phyloP scores from a whole-genome alignment of 2,888 invertebrate species.

The Drymonia ruficornis region DNA sequence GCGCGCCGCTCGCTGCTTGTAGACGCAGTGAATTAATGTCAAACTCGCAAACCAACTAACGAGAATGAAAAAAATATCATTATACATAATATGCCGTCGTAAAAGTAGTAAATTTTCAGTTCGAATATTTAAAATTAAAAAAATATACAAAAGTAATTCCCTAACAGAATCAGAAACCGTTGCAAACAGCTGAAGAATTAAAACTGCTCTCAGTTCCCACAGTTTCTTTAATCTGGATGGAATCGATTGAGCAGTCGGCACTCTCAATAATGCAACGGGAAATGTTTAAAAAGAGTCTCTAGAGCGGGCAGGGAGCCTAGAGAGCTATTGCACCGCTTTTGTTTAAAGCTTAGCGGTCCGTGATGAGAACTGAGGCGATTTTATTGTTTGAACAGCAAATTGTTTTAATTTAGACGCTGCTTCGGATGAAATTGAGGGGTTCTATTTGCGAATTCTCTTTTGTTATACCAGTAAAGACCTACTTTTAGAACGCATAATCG shows the following conservation, averaged over 20 bases:
- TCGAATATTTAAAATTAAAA: no score
- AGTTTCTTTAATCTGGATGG: constrained; percentile 41
- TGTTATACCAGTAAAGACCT: no score
- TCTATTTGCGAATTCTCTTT: background rate
- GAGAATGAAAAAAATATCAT: no score
- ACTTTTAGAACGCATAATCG: no score
- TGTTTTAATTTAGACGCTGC: background rate
- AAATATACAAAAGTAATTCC: no score
- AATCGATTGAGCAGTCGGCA: constrained; percentile 54
- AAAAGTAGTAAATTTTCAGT: no score
- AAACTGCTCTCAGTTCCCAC: constrained; percentile 24
- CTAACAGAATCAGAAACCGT: background rate
- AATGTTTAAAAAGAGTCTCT: constrained; percentile 62
- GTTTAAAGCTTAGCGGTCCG: constrained; percentile 27
- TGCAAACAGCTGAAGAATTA: constrained; percentile 36
- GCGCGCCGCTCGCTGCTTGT: no score
- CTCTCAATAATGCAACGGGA: constrained; percentile 48
- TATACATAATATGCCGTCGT: no score
- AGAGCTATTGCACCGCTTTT: constrained; percentile 49
- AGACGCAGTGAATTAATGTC: no score
- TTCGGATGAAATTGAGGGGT: background rate
- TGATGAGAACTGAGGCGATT: constrained; percentile 7
- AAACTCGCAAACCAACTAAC: no score
- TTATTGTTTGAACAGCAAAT: background rate
- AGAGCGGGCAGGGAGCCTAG: constrained; percentile 39